phyloP scores from a whole-genome alignment of 92 coral and sea anemone species.

The Parazoanthus darwini region DNA sequence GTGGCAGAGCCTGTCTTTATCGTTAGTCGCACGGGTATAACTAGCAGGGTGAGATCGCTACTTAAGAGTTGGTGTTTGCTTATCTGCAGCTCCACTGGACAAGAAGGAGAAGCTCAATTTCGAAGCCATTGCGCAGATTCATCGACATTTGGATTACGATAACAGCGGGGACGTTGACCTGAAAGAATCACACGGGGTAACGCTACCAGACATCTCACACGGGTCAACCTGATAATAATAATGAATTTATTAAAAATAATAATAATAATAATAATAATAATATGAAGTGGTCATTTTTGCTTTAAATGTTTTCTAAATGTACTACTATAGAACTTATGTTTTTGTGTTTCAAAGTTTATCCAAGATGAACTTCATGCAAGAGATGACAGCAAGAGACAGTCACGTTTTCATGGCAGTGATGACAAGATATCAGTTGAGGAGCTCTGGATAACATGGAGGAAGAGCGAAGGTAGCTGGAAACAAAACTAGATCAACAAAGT shows the following conservation, averaged over 20 bases:
- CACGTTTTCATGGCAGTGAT: conserved; percentile 56
- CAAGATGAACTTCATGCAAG: conserved; percentile 43
- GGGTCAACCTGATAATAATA: background rate
- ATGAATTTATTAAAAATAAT: background rate
- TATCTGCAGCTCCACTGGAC: conserved; percentile 9
- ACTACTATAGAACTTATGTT: background rate
- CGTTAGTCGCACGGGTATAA: too few relatives aligned
- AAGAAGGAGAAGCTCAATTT: conserved; percentile 42
- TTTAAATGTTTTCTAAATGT: background rate
- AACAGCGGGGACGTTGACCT: conserved; percentile 57
- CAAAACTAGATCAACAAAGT: background rate
- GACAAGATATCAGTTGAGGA: conserved; percentile 52
- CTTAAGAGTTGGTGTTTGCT: background rate
- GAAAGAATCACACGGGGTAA: conserved; percentile 57
- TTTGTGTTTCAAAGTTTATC: conserved; percentile 40
- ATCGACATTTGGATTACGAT: conserved; percentile 57
- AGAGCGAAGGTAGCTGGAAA: conserved; percentile 50
- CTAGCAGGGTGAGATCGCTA: too few relatives aligned
- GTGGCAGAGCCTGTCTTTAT: too few relatives aligned
- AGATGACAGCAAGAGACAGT: conserved; percentile 51
- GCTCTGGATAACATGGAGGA: conserved; percentile 54
- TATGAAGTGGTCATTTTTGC: too few relatives aligned
- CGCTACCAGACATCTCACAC: too few relatives aligned
- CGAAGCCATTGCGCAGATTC: conserved; percentile 50
- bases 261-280: background rate